These are phyloP conservation scores for Azemiops feae DNA, from an alignment of 2,113 vertebrate species.

Conservation along the genomic window DNA sequence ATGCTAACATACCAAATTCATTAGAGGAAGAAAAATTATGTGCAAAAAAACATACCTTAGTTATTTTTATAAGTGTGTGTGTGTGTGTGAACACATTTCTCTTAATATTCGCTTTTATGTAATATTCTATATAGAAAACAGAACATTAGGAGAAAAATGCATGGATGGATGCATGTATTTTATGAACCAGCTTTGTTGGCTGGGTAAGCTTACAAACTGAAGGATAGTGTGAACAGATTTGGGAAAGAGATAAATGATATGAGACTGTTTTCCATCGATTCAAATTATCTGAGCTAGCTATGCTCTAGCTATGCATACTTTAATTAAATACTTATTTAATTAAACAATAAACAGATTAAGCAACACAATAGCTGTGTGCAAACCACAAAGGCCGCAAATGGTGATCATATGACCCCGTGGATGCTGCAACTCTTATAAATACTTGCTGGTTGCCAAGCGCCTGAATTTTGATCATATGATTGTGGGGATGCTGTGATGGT, in stretches of 20 bases:
- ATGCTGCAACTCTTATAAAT: no score
- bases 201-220: background rate
- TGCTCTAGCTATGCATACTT: background rate
- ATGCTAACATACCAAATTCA: no score
- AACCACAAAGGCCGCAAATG: background rate
- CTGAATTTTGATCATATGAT: background rate
- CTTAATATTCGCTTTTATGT: no score
- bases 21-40: no score
- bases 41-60: no score
- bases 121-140: no score
- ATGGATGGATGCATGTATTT: background rate
- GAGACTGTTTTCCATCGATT: background rate
- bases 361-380: background rate
- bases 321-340: background rate
- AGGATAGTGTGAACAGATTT: background rate
- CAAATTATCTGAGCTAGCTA: background rate
- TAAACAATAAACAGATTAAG: background rate
- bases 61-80: no score
- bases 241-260: background rate
- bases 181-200: background rate
- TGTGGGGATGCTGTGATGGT: background rate
- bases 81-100: no score
- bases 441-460: background rate
- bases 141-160: background rate
- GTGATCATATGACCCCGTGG: no score